These are phyloP conservation scores for Neodontobutis hainanensis DNA, from an alignment of 2,113 vertebrate species.

Conservation along the genomic window DNA sequence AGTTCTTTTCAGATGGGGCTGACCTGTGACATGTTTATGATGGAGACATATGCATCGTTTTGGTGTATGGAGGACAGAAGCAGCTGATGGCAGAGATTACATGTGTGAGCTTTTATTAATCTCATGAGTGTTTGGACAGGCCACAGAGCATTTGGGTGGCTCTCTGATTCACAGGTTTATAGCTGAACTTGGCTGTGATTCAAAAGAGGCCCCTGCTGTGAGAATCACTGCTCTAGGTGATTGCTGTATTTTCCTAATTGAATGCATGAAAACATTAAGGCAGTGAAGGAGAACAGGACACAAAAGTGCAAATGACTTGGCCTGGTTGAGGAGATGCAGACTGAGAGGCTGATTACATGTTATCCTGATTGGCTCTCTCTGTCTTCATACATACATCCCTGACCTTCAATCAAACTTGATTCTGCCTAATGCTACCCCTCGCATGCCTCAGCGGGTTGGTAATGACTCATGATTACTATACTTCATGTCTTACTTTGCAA, in stretches of 20 bases:
- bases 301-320: slow-evolving; percentile 74
- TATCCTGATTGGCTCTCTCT: slow-evolving; percentile 72
- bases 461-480: slow-evolving; percentile 76
- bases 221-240: slow-evolving; percentile 49
- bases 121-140: slow-evolving; percentile 69
- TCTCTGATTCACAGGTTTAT: slow-evolving; percentile 51
- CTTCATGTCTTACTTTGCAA: slow-evolving; percentile 70
- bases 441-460: slow-evolving; percentile 65
- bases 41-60: slow-evolving; percentile 53
- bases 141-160: slow-evolving; percentile 31
- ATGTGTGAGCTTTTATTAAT: slow-evolving; percentile 69
- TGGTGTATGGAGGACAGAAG: slow-evolving; percentile 41
- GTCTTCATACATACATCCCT: slow-evolving; percentile 61
- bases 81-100: slow-evolving; percentile 70
- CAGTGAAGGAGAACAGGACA: slow-evolving; percentile 48
- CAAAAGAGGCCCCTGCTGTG: slow-evolving; percentile 51
- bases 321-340: slow-evolving; percentile 59
- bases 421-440: slow-evolving; percentile 71
- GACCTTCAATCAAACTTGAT: slow-evolving; percentile 82
- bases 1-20: neutral
- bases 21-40: slow-evolving; percentile 35
- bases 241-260: slow-evolving; percentile 72
- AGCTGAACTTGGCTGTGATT: slow-evolving; percentile 50
- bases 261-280: slow-evolving; percentile 68
- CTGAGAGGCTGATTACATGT: slow-evolving; percentile 74